Conservation (phyloP, 2,888 invertebrate species). For the Cheilosia scutellata region DNA sequence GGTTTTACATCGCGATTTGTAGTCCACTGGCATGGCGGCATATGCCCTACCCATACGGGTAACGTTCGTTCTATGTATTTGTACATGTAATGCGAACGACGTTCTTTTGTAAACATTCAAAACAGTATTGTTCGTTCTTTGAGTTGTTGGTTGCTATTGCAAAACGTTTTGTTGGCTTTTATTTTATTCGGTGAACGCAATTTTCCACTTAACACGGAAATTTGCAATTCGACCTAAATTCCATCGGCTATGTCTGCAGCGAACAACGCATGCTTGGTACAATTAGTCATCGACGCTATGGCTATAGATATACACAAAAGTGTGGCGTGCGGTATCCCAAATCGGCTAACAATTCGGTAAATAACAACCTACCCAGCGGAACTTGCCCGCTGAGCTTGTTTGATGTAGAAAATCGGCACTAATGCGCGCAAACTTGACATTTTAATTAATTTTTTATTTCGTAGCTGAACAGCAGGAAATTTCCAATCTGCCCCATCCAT, state of each 20-base stretch:
- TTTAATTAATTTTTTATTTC: constrained; percentile 47
- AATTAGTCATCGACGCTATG: constrained; percentile 44
- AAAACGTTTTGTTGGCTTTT: constrained; percentile 27
- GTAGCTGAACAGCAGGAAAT: constrained; percentile 39
- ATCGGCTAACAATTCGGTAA: not conserved
- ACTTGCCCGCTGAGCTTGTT: constrained; percentile 28
- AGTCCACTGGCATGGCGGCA: not conserved
- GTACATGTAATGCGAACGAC: not conserved
- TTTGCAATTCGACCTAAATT: constrained; percentile 61
- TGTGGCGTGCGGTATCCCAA: not conserved
- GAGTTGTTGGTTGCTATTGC: constrained; percentile 13
- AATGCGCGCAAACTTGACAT: constrained; percentile 56
- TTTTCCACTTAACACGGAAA: constrained; percentile 61
- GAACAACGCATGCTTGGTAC: constrained; percentile 28
- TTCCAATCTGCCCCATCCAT: constrained; percentile 43
- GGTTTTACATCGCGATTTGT: constrained; percentile 16
- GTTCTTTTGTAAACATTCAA: not conserved
- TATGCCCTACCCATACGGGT: not conserved
- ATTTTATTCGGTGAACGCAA: constrained; percentile 31
- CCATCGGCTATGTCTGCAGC: constrained; percentile 18
- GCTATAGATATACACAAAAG: not conserved
- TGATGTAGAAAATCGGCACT: constrained; percentile 36
- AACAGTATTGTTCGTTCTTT: not conserved
- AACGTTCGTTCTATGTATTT: not conserved
- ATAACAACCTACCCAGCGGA: constrained; percentile 7